Evolutionary conservation across 1,140 invertebrate species (phyloP), one percentile per base, ranked within the genome.

Genomic region (Vanessa tameamea): DNA sequence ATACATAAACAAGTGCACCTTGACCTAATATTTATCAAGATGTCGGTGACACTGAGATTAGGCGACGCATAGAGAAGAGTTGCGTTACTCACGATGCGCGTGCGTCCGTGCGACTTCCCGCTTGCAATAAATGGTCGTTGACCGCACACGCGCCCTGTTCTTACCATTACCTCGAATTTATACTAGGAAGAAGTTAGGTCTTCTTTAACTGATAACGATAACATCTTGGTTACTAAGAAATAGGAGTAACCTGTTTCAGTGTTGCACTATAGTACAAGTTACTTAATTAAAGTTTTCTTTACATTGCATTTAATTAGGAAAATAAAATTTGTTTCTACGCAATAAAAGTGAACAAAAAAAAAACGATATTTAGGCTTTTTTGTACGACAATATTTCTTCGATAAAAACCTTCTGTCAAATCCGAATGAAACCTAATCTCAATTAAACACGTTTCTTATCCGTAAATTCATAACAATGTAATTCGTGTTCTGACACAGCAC

Each of bases 91-190:
- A 53, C 61, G 61, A 69, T 50, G 31, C 47, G 31, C 47, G 59
- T 59, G 65, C 64, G 47, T 51, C 71, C 68, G 47, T 63, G 63
- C 31, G 50, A 74, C 59, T 74, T 69, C 72, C 47, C 57, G 55
- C 72, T 73, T 73, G 73, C 77, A 74, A 69, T 74, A 59, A 55
- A 71, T 87, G 82, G 87, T 91, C 89, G 84, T 85, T 91, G 89
- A 91, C 89, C 89, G 83, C 78, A 82, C 86, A 85, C 85, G 88
- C 84, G 88, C 85, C 71, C 65, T 67, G 55, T 8, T 20, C 53
- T 20, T 67, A 59, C 3, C 55, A 51, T 51, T n/a, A 26, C 55
- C 55, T 26, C 55, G 11, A 59, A 59, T 59, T 59, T 59, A 59
- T 26, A 31, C 55, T 26, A 26, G 20, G 55, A 11, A 14, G 14